These are phyloP conservation scores for Lysiphlebus fabarum DNA, from an alignment of 1,140 invertebrate genomes.

Conservation along the genomic window DNA sequence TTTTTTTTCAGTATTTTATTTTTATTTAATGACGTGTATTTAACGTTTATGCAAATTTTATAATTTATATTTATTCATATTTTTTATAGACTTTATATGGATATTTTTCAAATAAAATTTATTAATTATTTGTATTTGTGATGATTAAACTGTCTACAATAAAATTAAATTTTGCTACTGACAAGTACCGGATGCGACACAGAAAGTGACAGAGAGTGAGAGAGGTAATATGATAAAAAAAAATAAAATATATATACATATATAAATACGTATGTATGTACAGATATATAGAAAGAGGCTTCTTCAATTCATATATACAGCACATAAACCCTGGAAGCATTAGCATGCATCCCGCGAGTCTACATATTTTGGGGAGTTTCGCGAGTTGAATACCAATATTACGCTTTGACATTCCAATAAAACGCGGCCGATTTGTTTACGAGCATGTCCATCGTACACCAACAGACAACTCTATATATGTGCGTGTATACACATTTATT, in stretches of 20 bases:
- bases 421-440: conserved; percentile 57
- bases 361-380: conserved; percentile 55
- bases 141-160: too few species aligned
- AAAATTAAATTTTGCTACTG: neutral
- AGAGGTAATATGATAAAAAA: conserved; percentile 28
- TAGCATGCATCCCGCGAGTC: conserved; percentile 53
- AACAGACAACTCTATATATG: conserved; percentile 10
- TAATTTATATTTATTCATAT: too few species aligned
- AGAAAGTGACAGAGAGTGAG: conserved; percentile 29
- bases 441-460: conserved; percentile 41
- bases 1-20: too few species aligned
- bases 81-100: too few species aligned
- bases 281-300: neutral
- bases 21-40: too few species aligned
- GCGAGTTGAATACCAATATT: conserved; percentile 55
- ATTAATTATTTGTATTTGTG: too few species aligned
- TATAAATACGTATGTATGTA: conserved; percentile 2
- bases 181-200: conserved; percentile 53
- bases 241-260: conserved; percentile 33
- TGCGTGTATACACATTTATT: neutral
- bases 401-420: conserved; percentile 57
- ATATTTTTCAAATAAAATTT: too few species aligned
- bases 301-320: conserved; percentile 13
- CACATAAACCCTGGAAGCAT: conserved; percentile 28
- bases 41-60: too few species aligned